These are phyloP conservation scores for Drosophila prolongata DNA, from an alignment of 2,888 invertebrate genomes.

Conservation along the genomic window DNA sequence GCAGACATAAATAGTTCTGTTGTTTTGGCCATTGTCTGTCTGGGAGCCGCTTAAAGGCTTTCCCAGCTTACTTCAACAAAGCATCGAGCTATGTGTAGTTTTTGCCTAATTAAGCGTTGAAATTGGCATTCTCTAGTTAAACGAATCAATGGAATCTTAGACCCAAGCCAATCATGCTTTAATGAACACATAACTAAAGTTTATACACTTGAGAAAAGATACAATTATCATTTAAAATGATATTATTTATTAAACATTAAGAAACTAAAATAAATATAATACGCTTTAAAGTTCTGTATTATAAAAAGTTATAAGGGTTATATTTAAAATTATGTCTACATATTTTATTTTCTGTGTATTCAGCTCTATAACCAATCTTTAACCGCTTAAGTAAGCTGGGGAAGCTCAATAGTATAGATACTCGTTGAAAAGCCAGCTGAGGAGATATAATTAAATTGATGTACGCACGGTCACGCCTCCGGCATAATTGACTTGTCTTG, in stretches of 20 bases:
- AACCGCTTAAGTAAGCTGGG: background rate
- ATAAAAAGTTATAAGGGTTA: no score
- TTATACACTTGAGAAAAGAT: background rate
- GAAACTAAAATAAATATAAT: no score
- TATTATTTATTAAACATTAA: no score
- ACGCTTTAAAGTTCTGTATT: no score
- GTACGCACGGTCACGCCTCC: slow-evolving; percentile 44
- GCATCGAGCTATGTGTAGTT: slow-evolving; percentile 14
- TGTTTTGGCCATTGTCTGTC: slow-evolving; percentile 59
- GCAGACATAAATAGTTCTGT: slow-evolving; percentile 56
- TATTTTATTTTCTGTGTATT: background rate
- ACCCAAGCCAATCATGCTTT: background rate
- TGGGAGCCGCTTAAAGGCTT: slow-evolving; percentile 72
- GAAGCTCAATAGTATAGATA: background rate
- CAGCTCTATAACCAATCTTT: background rate
- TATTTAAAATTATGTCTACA: background rate
- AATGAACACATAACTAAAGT: background rate
- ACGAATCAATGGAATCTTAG: background rate
- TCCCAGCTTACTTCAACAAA: slow-evolving; percentile 57
- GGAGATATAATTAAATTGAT: slow-evolving; percentile 60
- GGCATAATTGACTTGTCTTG: slow-evolving; percentile 55
- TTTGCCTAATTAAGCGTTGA: slow-evolving; percentile 27
- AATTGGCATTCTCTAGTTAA: slow-evolving; percentile 16
- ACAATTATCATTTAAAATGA: no score
- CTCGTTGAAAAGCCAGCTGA: slow-evolving; percentile 25